phyloP scores from a whole-genome alignment of 2,888 invertebrate species.

The Microchrysa polita region DNA sequence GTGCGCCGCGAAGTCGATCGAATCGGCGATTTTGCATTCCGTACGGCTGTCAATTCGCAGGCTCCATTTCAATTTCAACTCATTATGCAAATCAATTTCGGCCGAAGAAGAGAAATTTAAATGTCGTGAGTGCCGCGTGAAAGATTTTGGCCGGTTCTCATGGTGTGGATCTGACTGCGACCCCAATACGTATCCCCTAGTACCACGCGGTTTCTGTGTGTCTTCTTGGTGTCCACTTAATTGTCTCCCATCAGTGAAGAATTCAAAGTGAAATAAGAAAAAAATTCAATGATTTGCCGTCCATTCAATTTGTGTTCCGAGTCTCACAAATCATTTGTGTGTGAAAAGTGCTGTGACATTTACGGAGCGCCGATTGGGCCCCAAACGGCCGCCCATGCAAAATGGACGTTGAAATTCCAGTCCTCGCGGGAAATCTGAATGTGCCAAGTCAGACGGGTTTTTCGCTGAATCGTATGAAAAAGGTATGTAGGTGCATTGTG shows the following conservation, averaged over 20 bases:
- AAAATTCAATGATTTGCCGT: too few relatives aligned
- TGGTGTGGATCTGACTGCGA: constrained; percentile 6
- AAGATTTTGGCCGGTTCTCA: neutral
- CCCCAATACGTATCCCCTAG: neutral
- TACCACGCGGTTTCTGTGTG: neutral
- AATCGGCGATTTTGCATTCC: constrained; percentile 28
- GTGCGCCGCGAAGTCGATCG: neutral
- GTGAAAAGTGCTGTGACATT: constrained; percentile 36
- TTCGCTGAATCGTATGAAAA: constrained; percentile 79
- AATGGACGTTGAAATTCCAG: constrained; percentile 80
- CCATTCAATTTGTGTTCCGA: neutral
- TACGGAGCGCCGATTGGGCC: neutral
- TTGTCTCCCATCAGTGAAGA: too few relatives aligned
- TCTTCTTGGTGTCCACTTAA: too few relatives aligned
- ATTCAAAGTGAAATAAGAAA: too few relatives aligned
- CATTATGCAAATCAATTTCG: constrained; percentile 8
- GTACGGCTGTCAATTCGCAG: constrained; percentile 37
- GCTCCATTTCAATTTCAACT: too few relatives aligned
- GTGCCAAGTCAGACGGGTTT: constrained; percentile 78
- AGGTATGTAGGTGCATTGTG: too few relatives aligned
- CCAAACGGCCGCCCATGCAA: constrained; percentile 46
- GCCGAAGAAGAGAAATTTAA: constrained; percentile 11
- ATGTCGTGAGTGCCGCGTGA: constrained; percentile 8
- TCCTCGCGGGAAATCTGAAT: constrained; percentile 79
- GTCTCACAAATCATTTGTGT: neutral